Base-by-base conservation (phyloP, 2,888 invertebrate species). In the Andrena hattorfiana region DNA sequence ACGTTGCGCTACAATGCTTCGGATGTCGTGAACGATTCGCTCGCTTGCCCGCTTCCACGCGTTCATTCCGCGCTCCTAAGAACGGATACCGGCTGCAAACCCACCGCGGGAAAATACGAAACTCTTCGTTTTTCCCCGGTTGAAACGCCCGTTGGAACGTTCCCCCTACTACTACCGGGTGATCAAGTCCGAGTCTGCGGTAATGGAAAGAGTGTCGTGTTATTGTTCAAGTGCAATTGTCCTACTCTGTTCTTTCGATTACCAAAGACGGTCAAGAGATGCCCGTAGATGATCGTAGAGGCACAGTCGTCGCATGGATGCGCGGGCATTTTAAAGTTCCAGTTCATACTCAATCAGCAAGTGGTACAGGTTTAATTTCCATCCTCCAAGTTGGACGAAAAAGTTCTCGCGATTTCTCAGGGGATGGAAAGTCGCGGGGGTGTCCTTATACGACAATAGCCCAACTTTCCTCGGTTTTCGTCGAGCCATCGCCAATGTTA, bases 1-100 rank as follows among this genome's bases (percentile, higher is more conserved):
- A 93, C 89, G 94, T 94, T 94, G 93, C 92, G 93, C 92, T 93
- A 93, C 93, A 92, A 92, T 93, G 93, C 92, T 92, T 93, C 90
- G 92, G 91, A 92, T 93, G 92, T 92, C 92, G 92, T 91, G 92
- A 91, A 91, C 90, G 89, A 90, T 89, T 85, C 89, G 88, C 83
- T 85, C 89, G 88, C 82, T 77, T 81, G 87, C 79, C 79, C 79
- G 83, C 84, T 84, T 84, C 81, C 83, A 77, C 87, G 69, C 77
- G 86, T 72, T 81, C 73, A 81, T 87, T 82, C 59, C 80, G 74
- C 79, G 77, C 87, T 79, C 74, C 70, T 74, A 74, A 23, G 48
- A 68, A n/a, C 75, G 26, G 35, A 48, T 51, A 54, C 54, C 68
- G 32, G 48, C 20, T 20, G 20, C 54, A 30, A 32, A 8, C 23